Base-by-base conservation (phyloP, 1,140 invertebrate species). In the Pomacea maculata region DNA sequence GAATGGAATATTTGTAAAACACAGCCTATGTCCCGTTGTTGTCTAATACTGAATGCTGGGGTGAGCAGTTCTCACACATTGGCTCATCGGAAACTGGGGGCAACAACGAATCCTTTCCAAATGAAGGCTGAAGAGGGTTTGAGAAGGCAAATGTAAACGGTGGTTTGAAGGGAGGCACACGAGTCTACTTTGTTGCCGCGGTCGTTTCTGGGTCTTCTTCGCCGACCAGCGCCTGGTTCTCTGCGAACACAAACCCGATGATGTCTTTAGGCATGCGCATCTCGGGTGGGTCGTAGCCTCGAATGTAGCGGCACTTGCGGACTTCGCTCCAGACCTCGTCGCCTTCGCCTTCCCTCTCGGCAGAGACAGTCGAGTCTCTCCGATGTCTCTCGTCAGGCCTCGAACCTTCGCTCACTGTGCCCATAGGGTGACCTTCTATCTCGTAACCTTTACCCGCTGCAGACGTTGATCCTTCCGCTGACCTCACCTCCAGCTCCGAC, bases 271-370 rank as follows among this genome's bases (percentile, higher is more conserved):
- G 78, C 75, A 80, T 75, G 9, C n/a, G 74, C 82, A 83, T 80
- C 21, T 83, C 78, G 5, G 82, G 82, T 0, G 82, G 82, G 29
- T 83, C 75, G 21, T 83, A 78, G 15, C 81, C 82, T 25, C 82
- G 67, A 25, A 83, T 80, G 67, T 83, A 83, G 9, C 74, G 71
- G 78, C 82, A 80, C 57, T 67, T 77, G 21, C 74, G 68, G 17
- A 83, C n/a, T 68, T 79, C 67, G 17, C 29, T 61, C 70, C 78
- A 78, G 21, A 63, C 17, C 29, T 78, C 64, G 17, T 76, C 75
- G 57, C 45, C 19, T n/a, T n/a, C 25, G 6, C 34, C 61, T 6
- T 78, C 75, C 15, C 14, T 25, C 67, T 70, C 14, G 67, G 10
- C 64, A 57, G 21, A 76, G 57, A 34, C 7, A 25, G 10, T 21